phyloP scores from a whole-genome alignment of 2,888 invertebrate species.

The Hesperia comma region DNA sequence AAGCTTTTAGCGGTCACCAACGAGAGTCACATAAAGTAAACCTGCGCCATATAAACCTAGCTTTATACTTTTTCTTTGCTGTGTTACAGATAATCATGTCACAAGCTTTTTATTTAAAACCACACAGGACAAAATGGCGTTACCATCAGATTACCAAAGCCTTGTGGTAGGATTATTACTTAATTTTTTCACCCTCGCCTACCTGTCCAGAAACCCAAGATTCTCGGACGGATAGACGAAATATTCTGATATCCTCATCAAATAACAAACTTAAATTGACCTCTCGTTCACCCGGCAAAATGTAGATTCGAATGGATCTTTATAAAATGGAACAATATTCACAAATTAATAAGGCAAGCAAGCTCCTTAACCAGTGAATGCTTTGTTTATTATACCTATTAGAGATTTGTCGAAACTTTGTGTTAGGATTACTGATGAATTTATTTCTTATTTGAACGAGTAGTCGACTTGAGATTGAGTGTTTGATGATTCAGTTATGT shows the following conservation, averaged over 20 bases:
- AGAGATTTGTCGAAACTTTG: conserved; percentile 81
- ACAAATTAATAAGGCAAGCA: conserved; percentile 79
- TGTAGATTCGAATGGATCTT: conserved; percentile 37
- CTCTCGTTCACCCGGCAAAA: conserved; percentile 34
- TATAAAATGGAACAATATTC: conserved; percentile 52
- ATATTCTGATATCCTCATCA: conserved; percentile 61
- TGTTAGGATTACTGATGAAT: conserved; percentile 71
- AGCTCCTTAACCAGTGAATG: conserved; percentile 82
- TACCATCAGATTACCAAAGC: conserved; percentile 82
- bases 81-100: conserved; percentile 81
- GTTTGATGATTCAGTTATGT: conserved; percentile 67
- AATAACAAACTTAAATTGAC: conserved; percentile 56
- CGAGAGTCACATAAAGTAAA: too few relatives aligned
- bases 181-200: conserved; percentile 76
- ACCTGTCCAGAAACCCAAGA: conserved; percentile 74
- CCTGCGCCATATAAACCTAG: conserved; percentile 55
- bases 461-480: conserved; percentile 51
- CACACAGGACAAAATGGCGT: conserved; percentile 84
- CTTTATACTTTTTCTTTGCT: conserved; percentile 62
- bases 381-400: conserved; percentile 81
- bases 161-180: conserved; percentile 82
- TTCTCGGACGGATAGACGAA: conserved; percentile 63
- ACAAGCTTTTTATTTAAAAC: conserved; percentile 80
- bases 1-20: too few relatives aligned
- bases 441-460: conserved; percentile 48